Base-by-base conservation (phyloP, 2,797 vertebrate species). In the Sebastolobus altivelis region DNA sequence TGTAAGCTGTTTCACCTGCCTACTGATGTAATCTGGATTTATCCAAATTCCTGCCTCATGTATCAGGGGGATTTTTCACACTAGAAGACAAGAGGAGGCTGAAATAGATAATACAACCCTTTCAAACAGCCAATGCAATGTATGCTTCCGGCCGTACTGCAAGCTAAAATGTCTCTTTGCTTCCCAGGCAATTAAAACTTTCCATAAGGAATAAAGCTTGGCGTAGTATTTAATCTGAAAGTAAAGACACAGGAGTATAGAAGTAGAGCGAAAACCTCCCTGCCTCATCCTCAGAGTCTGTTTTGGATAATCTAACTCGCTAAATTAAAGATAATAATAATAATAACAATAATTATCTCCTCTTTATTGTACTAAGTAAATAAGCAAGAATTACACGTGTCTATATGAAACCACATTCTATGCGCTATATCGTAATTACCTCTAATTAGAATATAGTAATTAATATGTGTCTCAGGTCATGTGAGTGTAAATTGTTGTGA, bases 1-100 rank as follows among this genome's bases (percentile, higher is more conserved):
- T 75, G 11, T 78, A 65, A 81, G 77, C 60, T 72, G 79, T 75
- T 85, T 92, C 88, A 91, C 88, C 90, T 95, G 87, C 78, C 62
- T 79, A 59, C 81, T 93, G 85, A 90, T 92, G 87, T 88, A 80
- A 93, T 91, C 91, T 84, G 87, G 90, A 91, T 91, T 90, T 81
- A 92, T 88, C 88, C 81, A 77, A 88, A 91, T 84, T 90, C 83
- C 84, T 80, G 72, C 73, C 72, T 89, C 58, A 16, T 38, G 81
- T 77, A 68, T 69, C 52, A 12, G 29, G 71, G 79, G 82, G 80
- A 65, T 76, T 83, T 84, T 87, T 81, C 83, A 54, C 74, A 66
- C 58, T 58, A 59, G 71, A 81, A 80, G 80, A 81, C 70, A 61
- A 78, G 43, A 43, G 61, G 61, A 70, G 70, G 61, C 68, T 66